Evolutionary conservation across 1,140 invertebrate species (phyloP).

Genomic region (Neotoxoptera formosana): DNA sequence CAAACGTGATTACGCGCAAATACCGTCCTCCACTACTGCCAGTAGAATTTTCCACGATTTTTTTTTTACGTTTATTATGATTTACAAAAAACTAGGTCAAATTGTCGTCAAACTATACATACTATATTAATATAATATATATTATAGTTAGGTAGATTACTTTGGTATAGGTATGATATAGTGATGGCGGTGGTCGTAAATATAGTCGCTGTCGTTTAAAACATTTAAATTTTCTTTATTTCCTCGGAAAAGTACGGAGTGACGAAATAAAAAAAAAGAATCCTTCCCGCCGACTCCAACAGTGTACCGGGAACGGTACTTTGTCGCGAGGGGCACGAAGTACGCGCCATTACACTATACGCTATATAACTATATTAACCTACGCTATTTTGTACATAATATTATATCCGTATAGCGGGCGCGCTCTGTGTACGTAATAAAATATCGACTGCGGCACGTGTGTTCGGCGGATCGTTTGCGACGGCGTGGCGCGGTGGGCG

Average conservation of each 20-base stretch:
- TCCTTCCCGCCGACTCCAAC: not conserved
- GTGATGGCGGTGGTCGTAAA: not conserved
- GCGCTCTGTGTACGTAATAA: not conserved
- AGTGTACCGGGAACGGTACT: not conserved
- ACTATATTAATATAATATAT: not conserved
- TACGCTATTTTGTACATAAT: not conserved
- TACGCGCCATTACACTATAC: not conserved
- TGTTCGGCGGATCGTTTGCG: not conserved
- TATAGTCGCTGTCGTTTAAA: not conserved
- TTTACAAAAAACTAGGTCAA: not conserved
- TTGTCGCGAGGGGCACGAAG: not conserved
- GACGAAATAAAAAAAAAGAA: not conserved
- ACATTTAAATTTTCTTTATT: conserved; percentile 18
- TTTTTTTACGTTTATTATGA: not conserved
- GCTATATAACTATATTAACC: too few relatives aligned
- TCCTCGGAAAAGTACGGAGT: not conserved
- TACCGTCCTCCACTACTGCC: not conserved
- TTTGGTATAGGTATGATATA: not conserved
- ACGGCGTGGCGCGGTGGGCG: not conserved
- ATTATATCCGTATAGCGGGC: not conserved
- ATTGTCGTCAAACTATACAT: not conserved
- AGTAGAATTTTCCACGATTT: not conserved
- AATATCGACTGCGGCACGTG: conserved; percentile 11
- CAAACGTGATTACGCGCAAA: not conserved
- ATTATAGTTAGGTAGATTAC: not conserved